Conservation (phyloP, 2,888 invertebrate species). For the Zaprionus bogoriensis region DNA sequence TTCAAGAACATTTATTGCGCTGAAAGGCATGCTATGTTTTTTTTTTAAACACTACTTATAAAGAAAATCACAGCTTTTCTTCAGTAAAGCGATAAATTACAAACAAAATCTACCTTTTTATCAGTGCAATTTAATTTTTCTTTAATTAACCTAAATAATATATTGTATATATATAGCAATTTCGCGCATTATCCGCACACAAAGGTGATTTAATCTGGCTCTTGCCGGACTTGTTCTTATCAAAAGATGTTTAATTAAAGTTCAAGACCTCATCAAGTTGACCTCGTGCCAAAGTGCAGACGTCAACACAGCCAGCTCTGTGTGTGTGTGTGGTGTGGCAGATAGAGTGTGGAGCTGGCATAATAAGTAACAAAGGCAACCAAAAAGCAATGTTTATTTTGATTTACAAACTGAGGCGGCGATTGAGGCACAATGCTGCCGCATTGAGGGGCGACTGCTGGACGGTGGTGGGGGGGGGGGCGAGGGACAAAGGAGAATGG, state of each 20-base stretch:
- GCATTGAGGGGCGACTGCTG: not conserved
- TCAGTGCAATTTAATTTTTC: not conserved
- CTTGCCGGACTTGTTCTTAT: not conserved
- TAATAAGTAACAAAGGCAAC: conserved; percentile 65
- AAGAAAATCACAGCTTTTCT: too few relatives aligned
- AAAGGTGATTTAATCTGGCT: not conserved
- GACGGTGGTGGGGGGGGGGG: not conserved
- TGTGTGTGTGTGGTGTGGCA: conserved; percentile 13
- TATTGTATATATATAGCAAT: not conserved
- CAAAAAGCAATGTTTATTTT: conserved; percentile 73
- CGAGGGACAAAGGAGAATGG: not conserved
- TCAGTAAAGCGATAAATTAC: not conserved
- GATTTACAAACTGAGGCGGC: conserved; percentile 57
- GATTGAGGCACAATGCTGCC: conserved; percentile 29
- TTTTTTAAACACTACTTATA: too few relatives aligned
- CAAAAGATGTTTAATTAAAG: conserved; percentile 16
- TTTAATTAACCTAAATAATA: not conserved
- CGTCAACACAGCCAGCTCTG: conserved; percentile 52
- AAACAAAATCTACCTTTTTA: not conserved
- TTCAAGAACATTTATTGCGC: too few relatives aligned
- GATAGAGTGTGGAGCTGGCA: conserved; percentile 16
- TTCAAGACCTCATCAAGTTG: conserved; percentile 12
- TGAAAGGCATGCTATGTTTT: too few relatives aligned
- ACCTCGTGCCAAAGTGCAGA: conserved; percentile 62
- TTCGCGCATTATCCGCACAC: not conserved